phyloP scores from a whole-genome alignment of 2,888 invertebrate genomes.

The Thereva nobilitata region DNA sequence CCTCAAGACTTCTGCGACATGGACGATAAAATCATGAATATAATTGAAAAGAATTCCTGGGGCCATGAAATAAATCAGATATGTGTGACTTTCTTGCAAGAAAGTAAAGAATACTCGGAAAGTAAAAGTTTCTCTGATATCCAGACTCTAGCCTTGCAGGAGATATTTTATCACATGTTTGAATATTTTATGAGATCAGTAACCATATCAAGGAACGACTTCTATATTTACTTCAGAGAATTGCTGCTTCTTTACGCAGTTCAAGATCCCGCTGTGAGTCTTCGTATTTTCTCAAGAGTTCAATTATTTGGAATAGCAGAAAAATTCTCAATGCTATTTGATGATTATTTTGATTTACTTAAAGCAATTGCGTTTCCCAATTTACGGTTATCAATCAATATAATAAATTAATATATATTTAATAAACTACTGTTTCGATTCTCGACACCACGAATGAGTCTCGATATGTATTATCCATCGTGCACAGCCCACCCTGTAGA shows the following conservation, averaged over 20 bases:
- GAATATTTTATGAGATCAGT: constrained; percentile 3
- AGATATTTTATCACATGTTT: constrained; percentile 16
- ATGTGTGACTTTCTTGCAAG: constrained; percentile 2
- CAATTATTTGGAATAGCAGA: constrained; percentile 5
- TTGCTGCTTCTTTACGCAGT: constrained; percentile 5
- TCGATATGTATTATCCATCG: too few relatives aligned
- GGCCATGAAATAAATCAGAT: not conserved
- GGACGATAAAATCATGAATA: not conserved
- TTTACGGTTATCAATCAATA: not conserved
- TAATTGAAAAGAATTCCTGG: constrained; percentile 1
- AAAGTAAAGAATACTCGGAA: constrained; percentile 1
- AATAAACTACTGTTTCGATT: too few relatives aligned
- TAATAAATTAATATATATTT: not conserved
- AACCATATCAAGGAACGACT: constrained; percentile 1
- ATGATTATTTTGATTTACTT: constrained; percentile 19
- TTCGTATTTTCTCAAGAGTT: constrained; percentile 4
- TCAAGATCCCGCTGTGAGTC: constrained; percentile 9
- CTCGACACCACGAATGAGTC: too few relatives aligned
- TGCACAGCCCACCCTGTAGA: too few relatives aligned
- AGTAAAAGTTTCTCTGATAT: not conserved
- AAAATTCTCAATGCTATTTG: constrained; percentile 6
- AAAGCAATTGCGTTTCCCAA: not conserved
- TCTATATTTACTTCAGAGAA: constrained; percentile 13
- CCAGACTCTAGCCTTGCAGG: constrained; percentile 4
- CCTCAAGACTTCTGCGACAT: constrained; percentile 4